Conservation (phyloP, 2,113 vertebrate species). For the Lagopus leucura region DNA sequence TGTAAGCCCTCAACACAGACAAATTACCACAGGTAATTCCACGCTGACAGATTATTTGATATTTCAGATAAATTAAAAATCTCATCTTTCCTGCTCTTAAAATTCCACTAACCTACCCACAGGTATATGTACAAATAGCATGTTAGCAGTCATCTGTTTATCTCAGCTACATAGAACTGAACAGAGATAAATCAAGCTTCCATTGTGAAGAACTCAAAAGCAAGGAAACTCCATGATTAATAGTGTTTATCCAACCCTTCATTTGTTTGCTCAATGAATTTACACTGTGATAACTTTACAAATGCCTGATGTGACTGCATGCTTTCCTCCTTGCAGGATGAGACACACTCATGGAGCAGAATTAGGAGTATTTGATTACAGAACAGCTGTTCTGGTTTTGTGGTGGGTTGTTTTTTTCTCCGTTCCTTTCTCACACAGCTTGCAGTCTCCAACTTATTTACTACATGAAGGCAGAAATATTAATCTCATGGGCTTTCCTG, state of each 20-base stretch:
- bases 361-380: not conserved
- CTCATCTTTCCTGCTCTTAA: not conserved
- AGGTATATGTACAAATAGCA: not conserved
- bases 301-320: not conserved
- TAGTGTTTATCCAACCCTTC: not conserved
- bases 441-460: not conserved
- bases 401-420: accelerated
- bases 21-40: not conserved
- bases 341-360: not conserved
- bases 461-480: slow-evolving; percentile 4
- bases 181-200: not conserved
- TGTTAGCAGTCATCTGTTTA: not conserved
- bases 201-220: not conserved
- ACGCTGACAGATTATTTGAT: not conserved
- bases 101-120: not conserved
- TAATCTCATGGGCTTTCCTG: not conserved
- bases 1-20: not conserved
- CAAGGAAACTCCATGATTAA: not conserved
- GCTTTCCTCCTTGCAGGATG: not conserved
- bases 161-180: not conserved
- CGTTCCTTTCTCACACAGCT: not conserved
- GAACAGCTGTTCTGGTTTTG: not conserved
- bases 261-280: not conserved
- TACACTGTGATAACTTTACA: not conserved
- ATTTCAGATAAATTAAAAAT: not conserved